Percentiles rank a stretch among this genome's conserved stretches.
These are phyloP conservation scores for Lepidocolaptes lacrymiger DNA, from an alignment of 2,797 vertebrate genomes.

Conservation along the genomic window DNA sequence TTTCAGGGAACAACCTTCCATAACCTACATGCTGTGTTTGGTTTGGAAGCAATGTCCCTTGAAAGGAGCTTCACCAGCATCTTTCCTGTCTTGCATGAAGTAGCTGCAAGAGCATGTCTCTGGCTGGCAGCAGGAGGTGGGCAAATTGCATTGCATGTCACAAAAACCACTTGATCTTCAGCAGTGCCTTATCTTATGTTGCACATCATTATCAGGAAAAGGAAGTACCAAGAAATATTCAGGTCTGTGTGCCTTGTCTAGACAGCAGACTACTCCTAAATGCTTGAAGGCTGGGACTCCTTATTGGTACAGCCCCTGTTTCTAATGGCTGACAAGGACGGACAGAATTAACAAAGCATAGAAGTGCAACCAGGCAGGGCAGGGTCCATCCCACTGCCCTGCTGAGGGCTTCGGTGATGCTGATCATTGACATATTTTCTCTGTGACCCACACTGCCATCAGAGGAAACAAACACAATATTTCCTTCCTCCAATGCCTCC, in stretches of 20 bases:
- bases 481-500: neutral
- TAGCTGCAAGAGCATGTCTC: neutral
- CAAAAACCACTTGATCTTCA: neutral
- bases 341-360: neutral
- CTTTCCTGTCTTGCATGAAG: neutral
- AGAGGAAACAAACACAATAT: neutral
- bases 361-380: neutral
- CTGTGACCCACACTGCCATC: neutral
- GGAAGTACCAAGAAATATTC: neutral
- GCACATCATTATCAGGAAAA: neutral
- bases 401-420: neutral
- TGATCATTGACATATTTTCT: neutral
- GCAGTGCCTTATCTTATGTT: neutral
- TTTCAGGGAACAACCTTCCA: neutral
- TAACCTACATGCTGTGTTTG: constrained; percentile 2
- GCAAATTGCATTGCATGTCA: neutral
- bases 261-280: neutral
- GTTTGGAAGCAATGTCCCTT: constrained; percentile 26
- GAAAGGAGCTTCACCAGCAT: constrained; percentile 30
- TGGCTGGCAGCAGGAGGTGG: neutral
- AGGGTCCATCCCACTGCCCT: neutral
- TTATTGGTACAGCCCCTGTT: neutral
- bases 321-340: neutral
- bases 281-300: neutral
- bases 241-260: neutral